phyloP scores from a whole-genome alignment of 2,797 vertebrate species.

The Ptychadena robeensis region DNA sequence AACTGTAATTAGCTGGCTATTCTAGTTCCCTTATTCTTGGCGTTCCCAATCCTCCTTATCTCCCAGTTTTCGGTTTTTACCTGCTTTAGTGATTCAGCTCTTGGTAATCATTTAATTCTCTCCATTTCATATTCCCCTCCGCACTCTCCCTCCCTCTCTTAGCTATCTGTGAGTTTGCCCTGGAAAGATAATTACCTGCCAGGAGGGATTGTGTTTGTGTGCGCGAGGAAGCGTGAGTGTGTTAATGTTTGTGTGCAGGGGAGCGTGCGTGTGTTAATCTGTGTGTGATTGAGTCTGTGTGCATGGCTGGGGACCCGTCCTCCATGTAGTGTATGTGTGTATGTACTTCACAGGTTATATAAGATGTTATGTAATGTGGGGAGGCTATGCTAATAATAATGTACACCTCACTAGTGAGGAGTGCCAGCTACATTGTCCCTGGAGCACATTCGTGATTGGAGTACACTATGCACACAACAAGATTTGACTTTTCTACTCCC shows the following conservation, averaged over 20 bases:
- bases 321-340: not conserved
- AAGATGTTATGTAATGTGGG: not conserved
- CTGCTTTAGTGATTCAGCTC: not conserved
- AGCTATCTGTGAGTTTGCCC: conserved; percentile 54
- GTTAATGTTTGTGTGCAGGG: conserved; percentile 37
- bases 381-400: not conserved
- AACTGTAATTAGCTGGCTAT: too few relatives aligned
- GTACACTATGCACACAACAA: not conserved
- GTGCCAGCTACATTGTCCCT: too few relatives aligned
- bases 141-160: conserved; percentile 10
- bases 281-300: conserved; percentile 20
- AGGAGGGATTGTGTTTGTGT: conserved; percentile 50
- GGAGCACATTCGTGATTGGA: not conserved
- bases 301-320: not conserved
- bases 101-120: not conserved
- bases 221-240: conserved; percentile 56
- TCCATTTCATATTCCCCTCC: not conserved
- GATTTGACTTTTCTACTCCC: not conserved
- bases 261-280: conserved; percentile 41
- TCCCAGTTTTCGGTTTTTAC: not conserved
- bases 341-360: not conserved
- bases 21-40: not conserved
- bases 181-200: conserved; percentile 60
- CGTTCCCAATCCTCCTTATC: not conserved
- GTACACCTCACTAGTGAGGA: not conserved